Conservation (phyloP, 92 coral and sea anemone species). For the Palythoa grandiflora region DNA sequence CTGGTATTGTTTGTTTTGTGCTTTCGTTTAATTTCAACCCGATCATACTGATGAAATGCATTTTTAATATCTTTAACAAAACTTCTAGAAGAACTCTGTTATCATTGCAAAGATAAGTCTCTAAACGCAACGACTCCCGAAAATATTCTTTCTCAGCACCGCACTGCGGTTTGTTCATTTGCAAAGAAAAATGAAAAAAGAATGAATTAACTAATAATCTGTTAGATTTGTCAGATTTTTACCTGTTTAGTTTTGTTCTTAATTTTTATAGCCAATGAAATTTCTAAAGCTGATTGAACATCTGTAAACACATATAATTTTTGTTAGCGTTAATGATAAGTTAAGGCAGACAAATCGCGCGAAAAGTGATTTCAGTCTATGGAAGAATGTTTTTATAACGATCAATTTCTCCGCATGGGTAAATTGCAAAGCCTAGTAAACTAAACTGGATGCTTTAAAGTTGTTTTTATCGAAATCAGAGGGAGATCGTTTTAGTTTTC, state of each 20-base stretch:
- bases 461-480: conserved; percentile 10
- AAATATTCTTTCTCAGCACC: neutral
- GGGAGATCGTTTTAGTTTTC: conserved; percentile 17
- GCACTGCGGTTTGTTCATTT: neutral
- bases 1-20: too few relatives aligned
- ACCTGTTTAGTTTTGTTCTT: conserved; percentile 9
- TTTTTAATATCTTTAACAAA: neutral
- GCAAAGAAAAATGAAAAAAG: neutral
- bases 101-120: neutral
- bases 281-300: neutral
- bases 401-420: neutral
- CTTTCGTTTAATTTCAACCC: neutral
- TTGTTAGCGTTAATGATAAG: conserved; percentile 1
- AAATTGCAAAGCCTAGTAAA: neutral
- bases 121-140: neutral
- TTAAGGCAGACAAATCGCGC: neutral
- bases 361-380: neutral
- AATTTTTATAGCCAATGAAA: conserved; percentile 14
- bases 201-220: neutral
- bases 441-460: neutral
- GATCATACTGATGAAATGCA: neutral
- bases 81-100: neutral
- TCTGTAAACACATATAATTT: neutral
- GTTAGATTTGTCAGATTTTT: neutral
- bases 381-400: neutral